These are phyloP conservation scores for Andrena flavipes DNA, from an alignment of 2,888 invertebrate species.

Conservation along the genomic window DNA sequence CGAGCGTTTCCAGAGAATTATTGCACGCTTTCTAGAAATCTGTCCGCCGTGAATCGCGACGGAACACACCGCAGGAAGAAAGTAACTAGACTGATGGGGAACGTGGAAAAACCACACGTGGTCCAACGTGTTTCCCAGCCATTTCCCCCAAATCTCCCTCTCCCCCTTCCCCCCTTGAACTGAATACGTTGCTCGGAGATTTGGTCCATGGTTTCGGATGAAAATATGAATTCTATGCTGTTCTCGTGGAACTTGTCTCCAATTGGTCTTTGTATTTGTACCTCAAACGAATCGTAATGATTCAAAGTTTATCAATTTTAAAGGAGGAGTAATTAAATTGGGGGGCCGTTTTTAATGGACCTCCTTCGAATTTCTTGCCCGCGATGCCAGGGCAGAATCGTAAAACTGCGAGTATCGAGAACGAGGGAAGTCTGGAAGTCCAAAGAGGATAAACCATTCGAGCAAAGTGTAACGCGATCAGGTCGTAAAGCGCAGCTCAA, in stretches of 20 bases:
- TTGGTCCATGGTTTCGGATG: background rate
- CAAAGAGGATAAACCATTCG: background rate
- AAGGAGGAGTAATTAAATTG: too few species aligned
- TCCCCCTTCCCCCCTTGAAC: too few species aligned
- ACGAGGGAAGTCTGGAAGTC: background rate
- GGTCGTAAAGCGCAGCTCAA: background rate
- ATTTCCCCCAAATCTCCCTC: background rate
- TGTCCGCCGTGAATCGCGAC: slow-evolving; percentile 35
- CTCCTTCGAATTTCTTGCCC: too few species aligned
- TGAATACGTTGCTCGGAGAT: background rate
- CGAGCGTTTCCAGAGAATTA: slow-evolving; percentile 22
- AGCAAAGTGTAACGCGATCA: background rate
- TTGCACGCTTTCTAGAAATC: slow-evolving; percentile 56
- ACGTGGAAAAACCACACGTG: background rate
- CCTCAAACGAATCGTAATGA: background rate
- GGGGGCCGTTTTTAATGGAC: too few species aligned
- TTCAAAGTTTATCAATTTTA: background rate
- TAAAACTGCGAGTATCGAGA: too few species aligned
- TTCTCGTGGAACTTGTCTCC: too few species aligned
- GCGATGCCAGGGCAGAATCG: too few species aligned
- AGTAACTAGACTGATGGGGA: slow-evolving; percentile 1
- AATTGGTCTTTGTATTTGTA: background rate
- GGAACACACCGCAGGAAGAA: slow-evolving; percentile 1
- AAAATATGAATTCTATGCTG: too few species aligned
- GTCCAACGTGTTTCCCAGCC: background rate